Conservation (phyloP, 1,140 invertebrate species). For the Trichogramma pretiosum region DNA sequence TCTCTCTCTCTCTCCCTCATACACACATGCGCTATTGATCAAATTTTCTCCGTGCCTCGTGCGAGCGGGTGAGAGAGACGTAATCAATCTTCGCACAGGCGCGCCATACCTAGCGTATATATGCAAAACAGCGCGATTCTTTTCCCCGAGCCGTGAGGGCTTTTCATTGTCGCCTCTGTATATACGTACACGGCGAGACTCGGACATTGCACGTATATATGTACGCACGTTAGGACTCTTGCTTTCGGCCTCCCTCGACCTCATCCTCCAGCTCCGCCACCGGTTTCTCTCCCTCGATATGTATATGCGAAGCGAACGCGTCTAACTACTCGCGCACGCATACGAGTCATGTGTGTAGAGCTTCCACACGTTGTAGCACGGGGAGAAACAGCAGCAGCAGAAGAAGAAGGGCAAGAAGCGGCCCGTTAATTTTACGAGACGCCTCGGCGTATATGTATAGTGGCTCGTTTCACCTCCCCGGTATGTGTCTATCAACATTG, state of each 20-base stretch:
- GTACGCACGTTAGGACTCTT: slow-evolving; percentile 6
- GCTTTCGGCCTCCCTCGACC: background rate
- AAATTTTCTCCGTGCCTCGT: slow-evolving; percentile 46
- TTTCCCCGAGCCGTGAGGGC: background rate
- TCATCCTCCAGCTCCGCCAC: background rate
- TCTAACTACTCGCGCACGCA: too few relatives aligned
- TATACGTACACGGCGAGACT: slow-evolving; percentile 9
- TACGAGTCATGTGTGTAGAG: too few relatives aligned
- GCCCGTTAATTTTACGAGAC: slow-evolving; percentile 13
- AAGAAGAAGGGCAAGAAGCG: background rate
- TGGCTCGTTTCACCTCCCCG: too few relatives aligned
- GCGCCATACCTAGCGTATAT: slow-evolving; percentile 27
- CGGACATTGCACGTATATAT: too few relatives aligned
- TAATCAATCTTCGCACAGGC: slow-evolving; percentile 42
- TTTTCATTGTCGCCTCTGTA: slow-evolving; percentile 24
- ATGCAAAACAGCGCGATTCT: slow-evolving; percentile 18
- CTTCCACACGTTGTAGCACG: too few relatives aligned
- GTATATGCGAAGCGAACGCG: too few relatives aligned
- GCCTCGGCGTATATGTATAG: slow-evolving; percentile 1
- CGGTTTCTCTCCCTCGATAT: too few relatives aligned
- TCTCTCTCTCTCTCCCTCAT: background rate
- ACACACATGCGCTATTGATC: slow-evolving; percentile 41
- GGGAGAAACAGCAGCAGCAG: too few relatives aligned
- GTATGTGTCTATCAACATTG: too few relatives aligned
- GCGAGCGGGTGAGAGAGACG: too few relatives aligned